Conservation (phyloP, 2,113 vertebrate genomes). For the Seriola aureovittata region DNA sequence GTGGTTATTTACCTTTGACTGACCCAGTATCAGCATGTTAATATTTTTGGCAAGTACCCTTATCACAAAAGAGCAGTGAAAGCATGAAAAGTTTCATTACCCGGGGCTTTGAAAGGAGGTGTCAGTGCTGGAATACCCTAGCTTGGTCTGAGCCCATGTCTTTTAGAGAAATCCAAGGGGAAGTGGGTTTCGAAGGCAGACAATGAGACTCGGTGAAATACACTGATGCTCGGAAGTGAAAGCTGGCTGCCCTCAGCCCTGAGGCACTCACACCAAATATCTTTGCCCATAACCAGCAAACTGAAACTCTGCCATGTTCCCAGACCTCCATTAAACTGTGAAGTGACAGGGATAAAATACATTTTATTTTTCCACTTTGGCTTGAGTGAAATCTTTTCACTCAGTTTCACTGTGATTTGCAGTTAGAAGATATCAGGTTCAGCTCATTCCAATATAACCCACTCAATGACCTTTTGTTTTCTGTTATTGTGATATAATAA, state of each 20-base stretch:
- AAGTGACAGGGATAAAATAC: not conserved
- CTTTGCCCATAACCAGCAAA: slow-evolving; percentile 14
- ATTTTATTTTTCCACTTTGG: not conserved
- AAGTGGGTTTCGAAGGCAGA: slow-evolving; percentile 23
- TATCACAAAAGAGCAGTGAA: not conserved
- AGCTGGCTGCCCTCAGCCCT: slow-evolving; percentile 5
- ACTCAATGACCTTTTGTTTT: not conserved
- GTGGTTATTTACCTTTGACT: not conserved
- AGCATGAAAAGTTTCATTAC: slow-evolving; percentile 10
- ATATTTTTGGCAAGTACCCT: not conserved
- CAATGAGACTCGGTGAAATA: slow-evolving; percentile 19
- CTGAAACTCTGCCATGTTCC: not conserved
- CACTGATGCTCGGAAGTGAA: slow-evolving; percentile 10
- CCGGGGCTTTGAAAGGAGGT: slow-evolving; percentile 1
- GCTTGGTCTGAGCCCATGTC: not conserved
- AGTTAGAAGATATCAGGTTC: slow-evolving; percentile 13
- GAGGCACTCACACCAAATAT: slow-evolving; percentile 13
- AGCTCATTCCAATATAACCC: not conserved
- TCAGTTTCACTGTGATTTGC: not conserved
- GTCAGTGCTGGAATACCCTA: slow-evolving; percentile 9
- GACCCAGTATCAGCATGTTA: not conserved
- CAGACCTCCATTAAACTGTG: not conserved
- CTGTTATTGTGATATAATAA: not conserved
- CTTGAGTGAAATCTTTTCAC: not conserved
- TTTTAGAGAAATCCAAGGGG: slow-evolving; percentile 13